phyloP scores from a whole-genome alignment of 2,888 invertebrate species.

The Clivina fossor region DNA sequence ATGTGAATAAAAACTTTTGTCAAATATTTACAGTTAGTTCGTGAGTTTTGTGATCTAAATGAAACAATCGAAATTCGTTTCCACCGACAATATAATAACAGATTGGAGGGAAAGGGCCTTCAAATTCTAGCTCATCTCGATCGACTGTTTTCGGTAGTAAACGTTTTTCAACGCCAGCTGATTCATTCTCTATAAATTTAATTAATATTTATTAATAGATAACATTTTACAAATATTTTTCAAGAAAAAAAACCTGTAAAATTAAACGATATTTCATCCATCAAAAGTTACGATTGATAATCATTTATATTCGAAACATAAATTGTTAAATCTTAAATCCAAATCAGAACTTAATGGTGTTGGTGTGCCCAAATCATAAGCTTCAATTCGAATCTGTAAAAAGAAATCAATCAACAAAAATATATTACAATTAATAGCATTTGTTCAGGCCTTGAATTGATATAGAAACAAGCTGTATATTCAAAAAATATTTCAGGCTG shows the following conservation, averaged over 20 bases:
- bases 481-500: conserved; percentile 1
- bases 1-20: too few species aligned
- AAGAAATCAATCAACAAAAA: too few species aligned
- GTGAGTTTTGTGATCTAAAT: conserved; percentile 72
- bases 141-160: conserved; percentile 81
- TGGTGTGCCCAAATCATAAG: conserved; percentile 84
- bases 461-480: background rate
- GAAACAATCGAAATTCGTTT: conserved; percentile 72
- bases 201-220: too few species aligned
- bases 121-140: conserved; percentile 81
- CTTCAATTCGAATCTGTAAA: conserved; percentile 81
- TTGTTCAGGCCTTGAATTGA: too few species aligned
- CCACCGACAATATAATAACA: conserved; percentile 92
- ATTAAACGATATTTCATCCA: conserved; percentile 70
- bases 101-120: conserved; percentile 74
- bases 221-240: too few species aligned
- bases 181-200: conserved; percentile 60
- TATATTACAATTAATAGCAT: background rate
- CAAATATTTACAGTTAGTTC: conserved; percentile 64
- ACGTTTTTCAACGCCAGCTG: conserved; percentile 65
- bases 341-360: conserved; percentile 85
- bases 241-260: conserved; percentile 71
- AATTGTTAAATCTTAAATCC: conserved; percentile 81
- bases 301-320: conserved; percentile 88
- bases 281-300: conserved; percentile 82